Evolutionary conservation across 2,888 invertebrate species (phyloP), one percentile per base, ranked within the genome.

Genomic region (Polydrusus tereticollis): DNA sequence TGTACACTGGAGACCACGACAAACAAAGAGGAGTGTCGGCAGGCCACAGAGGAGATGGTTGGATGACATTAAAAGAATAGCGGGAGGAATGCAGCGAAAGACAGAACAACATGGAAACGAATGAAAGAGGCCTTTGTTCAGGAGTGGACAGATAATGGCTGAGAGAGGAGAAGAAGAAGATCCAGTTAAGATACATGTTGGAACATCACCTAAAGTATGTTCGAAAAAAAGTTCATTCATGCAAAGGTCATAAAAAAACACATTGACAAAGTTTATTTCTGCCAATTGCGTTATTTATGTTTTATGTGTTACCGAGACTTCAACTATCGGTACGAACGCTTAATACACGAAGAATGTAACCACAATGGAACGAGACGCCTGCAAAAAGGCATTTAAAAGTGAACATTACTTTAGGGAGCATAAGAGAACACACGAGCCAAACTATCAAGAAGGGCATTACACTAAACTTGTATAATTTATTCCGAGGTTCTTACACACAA

Each of bases 121-220:
- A n/a, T n/a, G n/a, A n/a, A n/a, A n/a, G n/a, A n/a, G n/a, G n/a
- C n/a, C n/a, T n/a, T n/a, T n/a, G n/a, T n/a, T n/a, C n/a, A n/a
- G n/a, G n/a, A n/a, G n/a, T n/a, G n/a, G n/a, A n/a, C n/a, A n/a
- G n/a, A n/a, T n/a, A n/a, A n/a, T n/a, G n/a, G n/a, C n/a, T n/a
- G n/a, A n/a, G n/a, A n/a, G n/a, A n/a, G n/a, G n/a, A n/a, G n/a
- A n/a, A n/a, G n/a, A n/a, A n/a, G n/a, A n/a, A n/a, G n/a, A n/a
- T n/a, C n/a, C 88, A 77, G 83, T 87, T 0, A 87, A 88, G 55
- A 86, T 87, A 75, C 87, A 87, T 78, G 86, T 88, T 75, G 78
- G 89, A 76, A 87, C 87, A 71, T 84, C 88, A 1, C 89, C 89
- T 79, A 80, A 85, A 2, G 38, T 68, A 69, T 12, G 77, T 77